phyloP scores from a whole-genome alignment of 2,113 vertebrate species.

The Calypte anna region DNA sequence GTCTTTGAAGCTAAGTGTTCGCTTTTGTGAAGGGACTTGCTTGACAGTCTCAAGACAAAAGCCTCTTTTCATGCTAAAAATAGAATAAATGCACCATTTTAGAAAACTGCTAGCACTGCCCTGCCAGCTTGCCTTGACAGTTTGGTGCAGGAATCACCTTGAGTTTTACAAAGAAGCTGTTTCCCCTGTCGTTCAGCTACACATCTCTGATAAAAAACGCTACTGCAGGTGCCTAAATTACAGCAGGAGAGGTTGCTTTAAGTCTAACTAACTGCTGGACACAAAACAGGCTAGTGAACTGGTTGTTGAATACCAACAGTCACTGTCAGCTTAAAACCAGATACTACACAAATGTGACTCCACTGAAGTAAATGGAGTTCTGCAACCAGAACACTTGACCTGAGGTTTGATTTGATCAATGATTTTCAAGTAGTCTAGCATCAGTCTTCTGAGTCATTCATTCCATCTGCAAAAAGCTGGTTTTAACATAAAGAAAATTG shows the following conservation, averaged over 20 bases:
- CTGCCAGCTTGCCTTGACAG: neutral
- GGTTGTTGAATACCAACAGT: neutral
- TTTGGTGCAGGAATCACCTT: neutral
- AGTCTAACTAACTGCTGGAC: neutral
- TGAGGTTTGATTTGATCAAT: neutral
- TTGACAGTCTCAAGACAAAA: slow-evolving; percentile 37
- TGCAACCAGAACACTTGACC: neutral
- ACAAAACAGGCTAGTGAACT: neutral
- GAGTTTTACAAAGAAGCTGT: neutral
- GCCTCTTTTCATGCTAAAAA: slow-evolving; percentile 45
- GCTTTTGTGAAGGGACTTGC: slow-evolving; percentile 27
- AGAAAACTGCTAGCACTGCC: neutral
- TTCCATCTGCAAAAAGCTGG: neutral
- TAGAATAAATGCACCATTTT: slow-evolving; percentile 16
- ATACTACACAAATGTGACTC: neutral
- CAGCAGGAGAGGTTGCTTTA: neutral
- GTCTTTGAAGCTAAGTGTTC: slow-evolving; percentile 17
- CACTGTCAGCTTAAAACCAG: neutral
- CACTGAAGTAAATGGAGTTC: neutral
- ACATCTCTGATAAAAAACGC: neutral
- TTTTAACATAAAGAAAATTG: neutral
- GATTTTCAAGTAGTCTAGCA: neutral
- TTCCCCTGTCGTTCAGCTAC: neutral
- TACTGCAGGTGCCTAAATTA: neutral
- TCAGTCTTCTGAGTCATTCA: neutral